These are phyloP conservation scores for Altica lythri DNA, from an alignment of 2,888 invertebrate species.

Conservation along the genomic window DNA sequence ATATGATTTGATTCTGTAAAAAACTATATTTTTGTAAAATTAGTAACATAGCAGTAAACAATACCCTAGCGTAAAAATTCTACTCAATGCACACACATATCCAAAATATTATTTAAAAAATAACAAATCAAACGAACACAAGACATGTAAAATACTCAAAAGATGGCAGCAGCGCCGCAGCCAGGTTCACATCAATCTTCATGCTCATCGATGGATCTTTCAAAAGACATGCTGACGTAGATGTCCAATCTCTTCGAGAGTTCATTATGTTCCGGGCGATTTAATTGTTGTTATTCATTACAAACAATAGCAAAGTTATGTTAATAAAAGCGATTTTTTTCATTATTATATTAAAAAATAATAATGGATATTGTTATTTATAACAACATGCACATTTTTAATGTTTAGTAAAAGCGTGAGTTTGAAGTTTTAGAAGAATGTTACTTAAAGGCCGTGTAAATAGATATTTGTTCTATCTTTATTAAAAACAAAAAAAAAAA, in stretches of 20 bases:
- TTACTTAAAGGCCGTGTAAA: no score
- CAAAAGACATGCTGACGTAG: constrained; percentile 44
- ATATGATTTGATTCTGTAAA: not conserved
- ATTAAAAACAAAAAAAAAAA: no score
- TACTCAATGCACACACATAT: constrained; percentile 33
- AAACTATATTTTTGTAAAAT: constrained; percentile 27
- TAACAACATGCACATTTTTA: no score
- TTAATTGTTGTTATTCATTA: constrained; percentile 32
- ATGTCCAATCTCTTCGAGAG: constrained; percentile 28
- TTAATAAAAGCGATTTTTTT: constrained; percentile 35
- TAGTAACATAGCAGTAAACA: constrained; percentile 9
- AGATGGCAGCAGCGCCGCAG: constrained; percentile 54
- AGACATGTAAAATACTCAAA: constrained; percentile 44
- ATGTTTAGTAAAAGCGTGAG: no score
- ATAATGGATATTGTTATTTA: no score
- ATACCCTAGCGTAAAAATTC: constrained; percentile 29
- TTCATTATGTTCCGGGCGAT: constrained; percentile 24
- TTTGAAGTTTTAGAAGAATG: no score
- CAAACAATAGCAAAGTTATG: constrained; percentile 20
- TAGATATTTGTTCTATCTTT: no score
- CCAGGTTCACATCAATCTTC: constrained; percentile 51
- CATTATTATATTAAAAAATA: no score
- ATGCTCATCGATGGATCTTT: constrained; percentile 43
- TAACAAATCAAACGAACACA: constrained; percentile 41
- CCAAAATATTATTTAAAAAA: constrained; percentile 26